Evolutionary conservation across 2,797 vertebrate genomes (phyloP).

Genomic region (Brotula barbata): DNA sequence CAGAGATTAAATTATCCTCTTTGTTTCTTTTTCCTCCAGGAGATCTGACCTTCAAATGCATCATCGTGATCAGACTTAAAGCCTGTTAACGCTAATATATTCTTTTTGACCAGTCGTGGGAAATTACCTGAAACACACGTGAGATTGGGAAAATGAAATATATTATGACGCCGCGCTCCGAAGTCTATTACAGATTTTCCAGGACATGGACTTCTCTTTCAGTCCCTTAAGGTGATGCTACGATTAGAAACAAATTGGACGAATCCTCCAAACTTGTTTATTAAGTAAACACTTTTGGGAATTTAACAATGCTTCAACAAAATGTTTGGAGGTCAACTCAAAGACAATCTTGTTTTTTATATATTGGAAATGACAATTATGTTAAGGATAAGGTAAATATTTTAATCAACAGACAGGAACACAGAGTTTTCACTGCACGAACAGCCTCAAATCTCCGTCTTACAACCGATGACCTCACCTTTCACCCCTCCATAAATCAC

Average conservation of each 20-base stretch:
- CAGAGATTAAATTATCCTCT: constrained; percentile 70
- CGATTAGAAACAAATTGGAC: constrained; percentile 59
- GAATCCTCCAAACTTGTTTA: constrained; percentile 47
- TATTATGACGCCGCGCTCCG: constrained; percentile 64
- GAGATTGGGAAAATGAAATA: constrained; percentile 63
- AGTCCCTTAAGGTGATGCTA: constrained; percentile 50
- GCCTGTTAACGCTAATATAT: constrained; percentile 59
- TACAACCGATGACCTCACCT: constrained; percentile 58
- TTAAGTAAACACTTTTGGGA: constrained; percentile 46
- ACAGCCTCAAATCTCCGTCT: constrained; percentile 45
- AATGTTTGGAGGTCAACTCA: constrained; percentile 42
- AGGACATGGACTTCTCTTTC: constrained; percentile 47
- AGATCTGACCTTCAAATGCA: constrained; percentile 69
- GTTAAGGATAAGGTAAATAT: background rate
- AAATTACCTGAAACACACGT: constrained; percentile 61
- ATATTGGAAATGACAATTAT: constrained; percentile 2
- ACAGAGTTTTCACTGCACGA: constrained; percentile 25
- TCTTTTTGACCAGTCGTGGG: constrained; percentile 60
- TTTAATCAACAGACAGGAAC: constrained; percentile 12
- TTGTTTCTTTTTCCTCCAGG: constrained; percentile 63
- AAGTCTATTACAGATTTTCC: constrained; percentile 48
- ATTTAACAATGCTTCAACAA: constrained; percentile 1
- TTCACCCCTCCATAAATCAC: constrained; percentile 50
- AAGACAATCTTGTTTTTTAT: constrained; percentile 20
- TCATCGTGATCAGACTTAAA: constrained; percentile 58